Evolutionary conservation across 2,888 invertebrate genomes (phyloP).

Genomic region (Chrysolina americana): DNA sequence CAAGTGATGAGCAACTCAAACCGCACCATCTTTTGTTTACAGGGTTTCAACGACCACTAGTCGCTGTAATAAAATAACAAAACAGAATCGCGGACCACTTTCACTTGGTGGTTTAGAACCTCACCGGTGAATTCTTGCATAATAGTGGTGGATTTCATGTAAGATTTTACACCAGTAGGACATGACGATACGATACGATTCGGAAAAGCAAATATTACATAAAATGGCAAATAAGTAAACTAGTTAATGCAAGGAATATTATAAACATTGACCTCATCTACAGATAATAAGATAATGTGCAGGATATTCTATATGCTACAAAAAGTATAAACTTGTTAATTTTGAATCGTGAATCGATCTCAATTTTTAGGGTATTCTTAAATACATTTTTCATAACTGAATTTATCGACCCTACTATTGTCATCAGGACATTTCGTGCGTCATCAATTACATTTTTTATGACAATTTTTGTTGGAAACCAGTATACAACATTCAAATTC

Average conservation of each 20-base stretch:
- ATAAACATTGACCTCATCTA: too few species aligned
- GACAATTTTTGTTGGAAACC: too few species aligned
- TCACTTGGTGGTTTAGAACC: constrained; percentile 50
- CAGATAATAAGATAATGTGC: too few species aligned
- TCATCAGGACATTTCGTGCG: too few species aligned
- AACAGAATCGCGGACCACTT: constrained; percentile 52
- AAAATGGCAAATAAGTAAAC: background rate
- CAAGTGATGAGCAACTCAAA: constrained; percentile 55
- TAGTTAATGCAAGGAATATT: background rate
- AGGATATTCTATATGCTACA: too few species aligned
- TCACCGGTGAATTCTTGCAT: background rate
- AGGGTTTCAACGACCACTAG: constrained; percentile 42
- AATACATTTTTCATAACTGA: too few species aligned
- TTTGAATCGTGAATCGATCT: too few species aligned
- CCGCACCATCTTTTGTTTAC: constrained; percentile 56
- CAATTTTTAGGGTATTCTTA: too few species aligned
- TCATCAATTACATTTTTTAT: too few species aligned
- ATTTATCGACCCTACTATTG: too few species aligned
- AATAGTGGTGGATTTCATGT: constrained; percentile 7
- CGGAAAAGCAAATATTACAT: constrained; percentile 4
- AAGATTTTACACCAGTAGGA: background rate
- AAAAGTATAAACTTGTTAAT: too few species aligned
- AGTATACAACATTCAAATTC: too few species aligned
- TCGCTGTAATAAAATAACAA: constrained; percentile 10
- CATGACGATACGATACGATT: background rate